Conservation (phyloP, 2,888 invertebrate genomes). For the Byasa hedistus region DNA sequence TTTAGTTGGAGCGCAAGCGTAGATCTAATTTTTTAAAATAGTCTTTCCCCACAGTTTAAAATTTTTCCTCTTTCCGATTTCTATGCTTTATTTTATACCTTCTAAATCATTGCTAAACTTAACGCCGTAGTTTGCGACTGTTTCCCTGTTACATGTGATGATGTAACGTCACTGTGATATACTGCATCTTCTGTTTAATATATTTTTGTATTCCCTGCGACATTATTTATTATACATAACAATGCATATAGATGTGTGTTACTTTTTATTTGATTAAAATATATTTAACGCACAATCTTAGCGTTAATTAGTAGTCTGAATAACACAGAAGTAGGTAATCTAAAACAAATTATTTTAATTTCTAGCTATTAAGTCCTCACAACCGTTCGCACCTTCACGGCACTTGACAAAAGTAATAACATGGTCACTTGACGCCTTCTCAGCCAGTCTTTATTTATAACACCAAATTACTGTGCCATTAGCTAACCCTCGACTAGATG, state of each 20-base stretch:
- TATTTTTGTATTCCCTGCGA: too few species aligned
- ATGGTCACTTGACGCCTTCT: conserved; percentile 31
- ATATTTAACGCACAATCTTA: not conserved
- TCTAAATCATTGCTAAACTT: not conserved
- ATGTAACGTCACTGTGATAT: too few species aligned
- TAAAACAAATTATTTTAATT: conserved; percentile 8
- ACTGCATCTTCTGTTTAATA: too few species aligned
- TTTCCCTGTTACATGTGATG: too few species aligned
- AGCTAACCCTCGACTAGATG: conserved; percentile 57
- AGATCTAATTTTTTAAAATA: conserved; percentile 50
- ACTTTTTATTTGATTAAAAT: not conserved
- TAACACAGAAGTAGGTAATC: conserved; percentile 3
- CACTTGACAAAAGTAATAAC: conserved; percentile 25
- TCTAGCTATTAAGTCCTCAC: conserved; percentile 8
- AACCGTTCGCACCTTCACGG: not conserved
- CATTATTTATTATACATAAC: not conserved
- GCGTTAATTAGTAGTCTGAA: too few species aligned
- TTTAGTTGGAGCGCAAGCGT: conserved; percentile 52
- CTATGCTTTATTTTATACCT: not conserved
- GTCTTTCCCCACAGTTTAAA: conserved; percentile 21
- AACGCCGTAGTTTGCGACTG: not conserved
- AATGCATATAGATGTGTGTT: not conserved
- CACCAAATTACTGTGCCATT: conserved; percentile 54
- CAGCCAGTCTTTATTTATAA: conserved; percentile 36
- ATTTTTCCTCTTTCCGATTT: not conserved